Percentiles rank a stretch among this genome's conserved stretches.
Conservation (phyloP, 2,797 vertebrate species). For the Sebastes melanostomus region DNA sequence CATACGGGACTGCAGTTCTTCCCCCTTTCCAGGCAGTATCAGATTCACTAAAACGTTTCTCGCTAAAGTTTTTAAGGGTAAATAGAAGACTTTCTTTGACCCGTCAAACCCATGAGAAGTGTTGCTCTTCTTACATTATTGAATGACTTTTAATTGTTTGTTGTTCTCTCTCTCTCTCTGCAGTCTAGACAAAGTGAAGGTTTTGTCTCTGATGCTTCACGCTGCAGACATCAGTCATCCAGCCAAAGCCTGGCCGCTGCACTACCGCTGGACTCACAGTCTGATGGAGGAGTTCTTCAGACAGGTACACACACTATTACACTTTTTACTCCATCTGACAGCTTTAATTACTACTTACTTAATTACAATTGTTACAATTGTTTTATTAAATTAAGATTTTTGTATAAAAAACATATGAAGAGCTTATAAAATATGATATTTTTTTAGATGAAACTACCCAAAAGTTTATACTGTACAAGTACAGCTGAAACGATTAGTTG, state of each 20-base stretch:
- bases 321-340: neutral
- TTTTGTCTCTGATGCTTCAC: conserved; percentile 96
- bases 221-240: conserved; percentile 99
- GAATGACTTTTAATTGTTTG: neutral
- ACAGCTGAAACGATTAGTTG: neutral
- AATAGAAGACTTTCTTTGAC: neutral
- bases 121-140: neutral
- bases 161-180: conserved; percentile 25
- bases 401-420: neutral
- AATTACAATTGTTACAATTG: neutral
- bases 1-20: neutral
- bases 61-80: neutral
- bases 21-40: neutral
- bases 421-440: neutral
- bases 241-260: conserved; percentile 93
- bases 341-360: neutral
- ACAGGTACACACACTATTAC: conserved; percentile 81
- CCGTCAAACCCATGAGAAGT: neutral
- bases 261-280: conserved; percentile 95
- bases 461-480: neutral
- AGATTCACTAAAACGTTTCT: neutral
- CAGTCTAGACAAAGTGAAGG: conserved; percentile 96
- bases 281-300: conserved; percentile 99
- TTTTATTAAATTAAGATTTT: neutral
- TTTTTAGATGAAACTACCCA: neutral